These are phyloP conservation scores for Hirtodrosophila alboralis DNA, from an alignment of 2,888 invertebrate genomes.

Conservation along the genomic window DNA sequence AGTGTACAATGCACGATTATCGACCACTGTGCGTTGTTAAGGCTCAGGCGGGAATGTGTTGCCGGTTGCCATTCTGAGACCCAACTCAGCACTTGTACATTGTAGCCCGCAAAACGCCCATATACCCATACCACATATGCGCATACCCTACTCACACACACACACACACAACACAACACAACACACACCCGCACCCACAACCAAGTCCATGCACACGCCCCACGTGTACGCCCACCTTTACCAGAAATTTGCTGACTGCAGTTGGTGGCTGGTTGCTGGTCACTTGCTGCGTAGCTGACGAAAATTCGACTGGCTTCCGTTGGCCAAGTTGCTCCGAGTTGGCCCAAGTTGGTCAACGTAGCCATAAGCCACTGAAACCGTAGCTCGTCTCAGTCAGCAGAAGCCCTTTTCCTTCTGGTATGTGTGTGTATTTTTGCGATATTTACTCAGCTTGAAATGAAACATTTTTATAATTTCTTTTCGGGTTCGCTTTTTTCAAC, in stretches of 20 bases:
- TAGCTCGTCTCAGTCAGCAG: conserved; percentile 6
- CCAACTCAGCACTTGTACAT: conserved; percentile 46
- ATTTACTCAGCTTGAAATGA: conserved; percentile 72
- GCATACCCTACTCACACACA: background rate
- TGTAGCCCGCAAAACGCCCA: conserved; percentile 39
- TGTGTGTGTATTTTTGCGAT: conserved; percentile 45
- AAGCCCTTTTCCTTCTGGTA: conserved; percentile 11
- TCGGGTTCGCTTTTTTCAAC: conserved; percentile 29
- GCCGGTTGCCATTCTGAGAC: conserved; percentile 38
- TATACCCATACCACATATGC: conserved; percentile 5
- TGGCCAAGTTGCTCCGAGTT: conserved; percentile 42
- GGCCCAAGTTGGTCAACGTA: conserved; percentile 39
- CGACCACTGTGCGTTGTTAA: conserved; percentile 27
- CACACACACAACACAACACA: background rate
- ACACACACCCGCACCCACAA: conserved; percentile 8
- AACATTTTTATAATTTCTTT: conserved; percentile 75
- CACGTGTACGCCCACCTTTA: conserved; percentile 56
- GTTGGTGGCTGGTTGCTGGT: conserved; percentile 45
- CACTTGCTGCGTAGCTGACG: conserved; percentile 69
- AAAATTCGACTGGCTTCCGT: conserved; percentile 73
- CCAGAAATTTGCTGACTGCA: conserved; percentile 66
- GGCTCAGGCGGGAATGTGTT: conserved; percentile 32
- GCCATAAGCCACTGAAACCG: conserved; percentile 38
- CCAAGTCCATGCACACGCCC: conserved; percentile 28
- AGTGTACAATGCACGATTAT: no score